Evolutionary conservation across 1,140 invertebrate genomes (phyloP).

Genomic region (Drosophila lacertosa): DNA sequence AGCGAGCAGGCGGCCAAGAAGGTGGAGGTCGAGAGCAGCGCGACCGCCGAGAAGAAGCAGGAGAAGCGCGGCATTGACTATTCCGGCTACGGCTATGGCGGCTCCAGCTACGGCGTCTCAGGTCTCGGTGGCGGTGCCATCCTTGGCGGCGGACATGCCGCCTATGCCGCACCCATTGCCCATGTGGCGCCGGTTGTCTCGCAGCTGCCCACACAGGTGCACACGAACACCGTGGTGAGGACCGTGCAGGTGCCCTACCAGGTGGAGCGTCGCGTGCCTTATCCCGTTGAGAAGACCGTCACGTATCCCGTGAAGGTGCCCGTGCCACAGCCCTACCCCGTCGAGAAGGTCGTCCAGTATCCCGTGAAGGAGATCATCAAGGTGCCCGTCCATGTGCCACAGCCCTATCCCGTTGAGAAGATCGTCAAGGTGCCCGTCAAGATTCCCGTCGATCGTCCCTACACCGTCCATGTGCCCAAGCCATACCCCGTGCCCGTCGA

Average conservation of each 20-base stretch:
- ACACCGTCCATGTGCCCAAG: conserved; percentile 87
- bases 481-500: conserved; percentile 86
- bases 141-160: conserved; percentile 47
- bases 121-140: conserved; percentile 54
- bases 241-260: conserved; percentile 88
- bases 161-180: background rate
- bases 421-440: conserved; percentile 85
- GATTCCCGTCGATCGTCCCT: conserved; percentile 86
- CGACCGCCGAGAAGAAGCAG: conserved; percentile 87
- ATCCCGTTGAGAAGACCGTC: conserved; percentile 87
- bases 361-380: conserved; percentile 88
- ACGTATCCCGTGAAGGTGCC: conserved; percentile 87
- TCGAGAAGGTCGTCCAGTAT: conserved; percentile 86
- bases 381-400: conserved; percentile 87
- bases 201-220: conserved; percentile 78
- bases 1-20: conserved; percentile 84
- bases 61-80: conserved; percentile 88
- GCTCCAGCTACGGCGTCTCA: background rate
- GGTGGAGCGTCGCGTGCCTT: conserved; percentile 87
- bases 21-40: conserved; percentile 51
- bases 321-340: conserved; percentile 88
- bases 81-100: conserved; percentile 85
- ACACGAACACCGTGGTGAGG: conserved; percentile 81
- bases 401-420: conserved; percentile 88
- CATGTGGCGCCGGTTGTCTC: conserved; percentile 27